Conservation (phyloP, 1,140 invertebrate genomes). For the Sesamia nonagrioides region DNA sequence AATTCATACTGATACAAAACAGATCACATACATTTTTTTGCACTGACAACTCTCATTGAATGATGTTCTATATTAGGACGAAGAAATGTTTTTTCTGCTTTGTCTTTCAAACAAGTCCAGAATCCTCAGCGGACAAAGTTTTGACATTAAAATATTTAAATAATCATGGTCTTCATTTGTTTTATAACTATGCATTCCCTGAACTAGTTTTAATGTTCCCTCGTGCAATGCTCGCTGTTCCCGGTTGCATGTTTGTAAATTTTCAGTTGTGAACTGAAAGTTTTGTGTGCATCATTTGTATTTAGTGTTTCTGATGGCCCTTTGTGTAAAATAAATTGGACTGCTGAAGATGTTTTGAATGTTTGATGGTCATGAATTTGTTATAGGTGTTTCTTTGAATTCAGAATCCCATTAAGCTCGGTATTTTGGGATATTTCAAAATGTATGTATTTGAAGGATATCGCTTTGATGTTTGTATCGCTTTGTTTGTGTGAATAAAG, state of each 20-base stretch:
- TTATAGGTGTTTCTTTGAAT: background rate
- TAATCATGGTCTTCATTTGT: background rate
- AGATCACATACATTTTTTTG: no score
- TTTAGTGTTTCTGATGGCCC: background rate
- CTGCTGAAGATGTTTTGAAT: constrained; percentile 3
- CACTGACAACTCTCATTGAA: no score
- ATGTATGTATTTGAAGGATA: no score
- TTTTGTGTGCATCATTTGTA: constrained; percentile 31
- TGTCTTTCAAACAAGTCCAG: background rate
- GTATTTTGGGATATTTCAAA: background rate
- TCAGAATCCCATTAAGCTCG: background rate
- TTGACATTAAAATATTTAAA: background rate
- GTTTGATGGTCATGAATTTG: background rate
- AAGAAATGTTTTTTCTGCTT: no score
- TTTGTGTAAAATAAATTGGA: constrained; percentile 7
- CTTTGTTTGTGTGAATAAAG: background rate
- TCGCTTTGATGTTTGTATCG: no score
- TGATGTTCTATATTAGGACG: background rate
- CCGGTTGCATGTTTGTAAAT: constrained; percentile 34
- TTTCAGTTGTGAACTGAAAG: constrained; percentile 31
- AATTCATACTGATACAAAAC: no score
- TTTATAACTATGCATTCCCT: constrained; percentile 10
- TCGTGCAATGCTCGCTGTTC: constrained; percentile 14
- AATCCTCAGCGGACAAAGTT: background rate
- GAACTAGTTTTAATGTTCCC: constrained; percentile 28